Evolutionary conservation across 2,888 invertebrate species (phyloP).

Genomic region (Timandra comae): DNA sequence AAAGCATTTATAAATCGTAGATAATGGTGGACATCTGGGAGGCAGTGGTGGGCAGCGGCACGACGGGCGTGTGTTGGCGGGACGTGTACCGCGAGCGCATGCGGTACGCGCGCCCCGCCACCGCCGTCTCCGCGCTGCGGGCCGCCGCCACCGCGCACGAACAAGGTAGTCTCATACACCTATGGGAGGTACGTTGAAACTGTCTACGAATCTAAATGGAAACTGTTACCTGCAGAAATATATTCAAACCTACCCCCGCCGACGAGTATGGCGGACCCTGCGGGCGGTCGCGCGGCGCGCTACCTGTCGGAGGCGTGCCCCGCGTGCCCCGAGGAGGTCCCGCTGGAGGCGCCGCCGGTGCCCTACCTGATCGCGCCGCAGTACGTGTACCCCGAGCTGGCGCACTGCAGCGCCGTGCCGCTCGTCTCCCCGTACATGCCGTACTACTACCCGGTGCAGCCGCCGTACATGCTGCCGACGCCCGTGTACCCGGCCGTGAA

Average conservation of each 20-base stretch:
- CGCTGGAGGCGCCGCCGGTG: conserved; percentile 32
- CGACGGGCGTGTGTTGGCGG: conserved; percentile 77
- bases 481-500: conserved; percentile 64
- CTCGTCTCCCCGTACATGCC: conserved; percentile 62
- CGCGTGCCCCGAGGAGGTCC: conserved; percentile 30
- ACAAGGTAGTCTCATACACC: too few relatives aligned
- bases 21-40: conserved; percentile 88
- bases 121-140: conserved; percentile 37
- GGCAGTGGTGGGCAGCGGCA: conserved; percentile 67
- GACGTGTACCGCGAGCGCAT: conserved; percentile 80
- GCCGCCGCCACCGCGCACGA: conserved; percentile 27
- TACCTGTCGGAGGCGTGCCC: conserved; percentile 17
- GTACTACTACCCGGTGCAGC: conserved; percentile 64
- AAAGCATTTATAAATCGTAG: too few relatives aligned
- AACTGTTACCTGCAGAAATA: conserved; percentile 40
- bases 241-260: conserved; percentile 52
- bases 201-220: too few relatives aligned
- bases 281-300: too few relatives aligned
- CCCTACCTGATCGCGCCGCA: conserved; percentile 42
- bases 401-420: conserved; percentile 42
- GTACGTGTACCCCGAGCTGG: conserved; percentile 34
- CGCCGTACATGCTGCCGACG: conserved; percentile 66
- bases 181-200: too few relatives aligned
- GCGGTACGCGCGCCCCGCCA: conserved; percentile 15
- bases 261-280: conserved; percentile 32